Base-by-base conservation (phyloP, 2,113 vertebrate genomes). In the Rhabdornis inornatus region DNA sequence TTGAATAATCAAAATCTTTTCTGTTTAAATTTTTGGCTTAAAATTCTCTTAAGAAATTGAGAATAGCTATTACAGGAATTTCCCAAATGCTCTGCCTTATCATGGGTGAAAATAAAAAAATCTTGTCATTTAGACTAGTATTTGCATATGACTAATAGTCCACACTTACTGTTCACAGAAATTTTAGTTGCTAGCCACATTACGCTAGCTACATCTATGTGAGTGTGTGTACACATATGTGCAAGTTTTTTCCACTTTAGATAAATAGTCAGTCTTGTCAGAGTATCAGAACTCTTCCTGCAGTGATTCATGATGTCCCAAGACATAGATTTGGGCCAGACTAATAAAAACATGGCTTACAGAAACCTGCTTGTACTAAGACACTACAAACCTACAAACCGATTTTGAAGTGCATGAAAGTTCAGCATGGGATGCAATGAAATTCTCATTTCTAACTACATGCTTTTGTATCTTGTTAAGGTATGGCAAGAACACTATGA, bases 401-500 rank as follows among this genome's bases (percentile, higher is more conserved):
- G 33, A 40, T 75, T 47, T 30, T 59, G n/a, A 57, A 66, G 15
- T 15, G 16, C 24, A 66, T 81, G 61, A 69, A 87, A 63, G 83
- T 78, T 63, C 61, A 92, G n/a, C 1, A 1, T 47, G 45, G 15
- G 35, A 44, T 60, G 37, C 0, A 9, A 56, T 60, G 52, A 6
- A 12, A 76, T 85, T 78, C 31, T 45, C 35, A 50, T 72, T 86
- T 92, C 75, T 90, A 78, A 93, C 83, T 33, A 66, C 12, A 77
- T 69, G 30, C 1, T 91, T 89, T 87, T 96, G 22, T 82, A 80
- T 40, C 49, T 66, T 95, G 75, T 90, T 95, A 92, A 87, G 42
- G 15, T 50, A 78, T 10, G 65, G n/a, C 15, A 69, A 66, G n/a
- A 74, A 71, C 2, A 12, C 20, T 69, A 52, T 68, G 52, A 80